These are phyloP conservation scores for Agonopterix subpropinquella DNA, from an alignment of 2,888 invertebrate genomes.

Conservation along the genomic window DNA sequence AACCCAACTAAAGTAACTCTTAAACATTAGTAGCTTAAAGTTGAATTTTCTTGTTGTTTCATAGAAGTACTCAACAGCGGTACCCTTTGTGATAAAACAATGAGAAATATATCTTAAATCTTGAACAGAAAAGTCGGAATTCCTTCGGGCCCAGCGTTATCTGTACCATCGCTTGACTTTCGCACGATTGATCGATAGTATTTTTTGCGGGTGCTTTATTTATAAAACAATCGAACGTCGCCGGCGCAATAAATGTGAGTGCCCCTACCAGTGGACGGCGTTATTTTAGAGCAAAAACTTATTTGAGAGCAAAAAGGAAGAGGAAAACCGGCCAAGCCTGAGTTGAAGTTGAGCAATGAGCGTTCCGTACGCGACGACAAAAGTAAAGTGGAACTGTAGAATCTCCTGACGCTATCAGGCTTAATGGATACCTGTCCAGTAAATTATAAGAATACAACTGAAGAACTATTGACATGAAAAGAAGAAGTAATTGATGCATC, in stretches of 20 bases:
- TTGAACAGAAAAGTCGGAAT: conserved; percentile 24
- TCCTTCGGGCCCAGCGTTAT: conserved; percentile 33
- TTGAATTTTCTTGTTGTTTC: conserved; percentile 20
- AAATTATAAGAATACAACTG: no score
- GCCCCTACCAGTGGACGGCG: conserved; percentile 54
- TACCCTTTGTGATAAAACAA: conserved; percentile 16
- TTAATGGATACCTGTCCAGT: no score
- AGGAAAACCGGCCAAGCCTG: conserved; percentile 14
- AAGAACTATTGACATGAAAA: no score
- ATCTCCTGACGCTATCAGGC: no score
- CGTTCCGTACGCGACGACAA: no score
- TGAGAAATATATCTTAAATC: conserved; percentile 27
- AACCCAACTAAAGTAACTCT: conserved; percentile 21
- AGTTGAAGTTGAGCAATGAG: no score
- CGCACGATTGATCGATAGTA: conserved; percentile 76
- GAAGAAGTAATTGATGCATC: no score
- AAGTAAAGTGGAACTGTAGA: no score
- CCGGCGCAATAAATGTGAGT: conserved; percentile 57
- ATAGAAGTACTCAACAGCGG: conserved; percentile 8
- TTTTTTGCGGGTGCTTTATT: conserved; percentile 71
- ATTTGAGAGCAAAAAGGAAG: conserved; percentile 21
- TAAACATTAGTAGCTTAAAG: conserved; percentile 22
- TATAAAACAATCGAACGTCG: conserved; percentile 73
- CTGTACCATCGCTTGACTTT: conserved; percentile 62
- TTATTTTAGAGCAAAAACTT: conserved; percentile 34